phyloP scores from a whole-genome alignment of 2,888 invertebrate species.

The Pammene aurita region DNA sequence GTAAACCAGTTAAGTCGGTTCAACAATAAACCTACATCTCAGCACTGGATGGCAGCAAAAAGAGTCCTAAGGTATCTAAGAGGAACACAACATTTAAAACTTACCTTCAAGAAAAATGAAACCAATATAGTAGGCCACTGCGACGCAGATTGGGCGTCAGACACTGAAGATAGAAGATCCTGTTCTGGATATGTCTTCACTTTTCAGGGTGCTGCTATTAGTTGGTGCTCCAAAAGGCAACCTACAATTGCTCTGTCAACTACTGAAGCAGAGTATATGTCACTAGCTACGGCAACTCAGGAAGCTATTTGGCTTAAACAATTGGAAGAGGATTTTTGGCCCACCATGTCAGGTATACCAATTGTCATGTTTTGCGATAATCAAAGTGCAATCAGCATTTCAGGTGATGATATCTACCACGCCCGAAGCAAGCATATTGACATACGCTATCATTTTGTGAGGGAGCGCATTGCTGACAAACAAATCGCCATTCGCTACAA shows the following conservation, averaged over 20 bases:
- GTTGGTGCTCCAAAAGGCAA: slow-evolving; percentile 44
- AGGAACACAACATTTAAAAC: slow-evolving; percentile 7
- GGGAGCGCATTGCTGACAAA: slow-evolving; percentile 36
- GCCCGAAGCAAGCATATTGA: slow-evolving; percentile 47
- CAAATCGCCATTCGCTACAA: slow-evolving; percentile 12
- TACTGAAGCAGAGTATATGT: slow-evolving; percentile 50
- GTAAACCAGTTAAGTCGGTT: slow-evolving; percentile 14
- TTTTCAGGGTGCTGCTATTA: slow-evolving; percentile 44
- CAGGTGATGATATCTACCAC: slow-evolving; percentile 44
- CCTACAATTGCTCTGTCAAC: slow-evolving; percentile 47
- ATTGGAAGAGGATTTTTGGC: slow-evolving; percentile 39
- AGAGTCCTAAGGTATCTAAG: slow-evolving; percentile 13
- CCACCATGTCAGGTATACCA: slow-evolving; percentile 39
- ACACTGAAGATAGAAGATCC: slow-evolving; percentile 40
- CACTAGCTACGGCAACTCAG: slow-evolving; percentile 44
- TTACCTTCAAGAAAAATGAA: slow-evolving; percentile 11
- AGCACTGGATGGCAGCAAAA: slow-evolving; percentile 17
- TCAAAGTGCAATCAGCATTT: slow-evolving; percentile 48
- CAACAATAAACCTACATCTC: background rate
- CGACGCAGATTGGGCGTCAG: slow-evolving; percentile 30
- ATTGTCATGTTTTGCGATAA: slow-evolving; percentile 46
- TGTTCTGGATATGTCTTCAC: slow-evolving; percentile 43
- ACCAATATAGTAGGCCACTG: slow-evolving; percentile 29
- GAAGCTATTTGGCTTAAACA: slow-evolving; percentile 45
- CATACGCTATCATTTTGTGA: slow-evolving; percentile 45